These are phyloP conservation scores for Epizoanthus stellaris DNA, from an alignment of 92 coral and sea anemone genomes.

Conservation along the genomic window DNA sequence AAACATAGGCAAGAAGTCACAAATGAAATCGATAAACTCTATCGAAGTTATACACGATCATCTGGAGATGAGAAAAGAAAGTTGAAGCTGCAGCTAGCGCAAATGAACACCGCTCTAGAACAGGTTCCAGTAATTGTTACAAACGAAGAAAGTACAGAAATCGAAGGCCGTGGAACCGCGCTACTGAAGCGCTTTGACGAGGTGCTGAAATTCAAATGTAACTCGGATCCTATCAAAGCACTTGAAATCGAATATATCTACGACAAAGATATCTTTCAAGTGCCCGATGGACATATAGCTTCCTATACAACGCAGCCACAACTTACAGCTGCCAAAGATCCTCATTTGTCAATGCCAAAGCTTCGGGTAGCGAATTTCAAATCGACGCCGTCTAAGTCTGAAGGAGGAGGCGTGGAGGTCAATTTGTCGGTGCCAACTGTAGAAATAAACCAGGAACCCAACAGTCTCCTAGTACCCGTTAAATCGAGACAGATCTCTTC, in stretches of 20 bases:
- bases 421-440: constrained; percentile 16
- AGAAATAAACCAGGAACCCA: neutral
- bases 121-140: constrained; percentile 28
- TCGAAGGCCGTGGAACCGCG: neutral
- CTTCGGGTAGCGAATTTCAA: constrained; percentile 9
- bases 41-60: constrained; percentile 16
- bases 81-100: constrained; percentile 30
- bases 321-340: neutral
- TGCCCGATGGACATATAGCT: constrained; percentile 7
- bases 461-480: no score
- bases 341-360: neutral
- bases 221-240: constrained; percentile 8
- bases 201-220: constrained; percentile 14
- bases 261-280: constrained; percentile 21
- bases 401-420: neutral
- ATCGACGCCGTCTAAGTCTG: neutral
- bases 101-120: constrained; percentile 13
- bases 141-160: neutral
- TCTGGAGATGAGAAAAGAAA: constrained; percentile 37
- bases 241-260: constrained; percentile 30
- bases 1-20: constrained; percentile 19
- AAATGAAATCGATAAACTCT: constrained; percentile 22
- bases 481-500: neutral
- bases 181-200: constrained; percentile 33
- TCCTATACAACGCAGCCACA: constrained; percentile 5